These are phyloP conservation scores for Motacilla alba DNA, from an alignment of 2,113 vertebrate genomes.

Conservation along the genomic window DNA sequence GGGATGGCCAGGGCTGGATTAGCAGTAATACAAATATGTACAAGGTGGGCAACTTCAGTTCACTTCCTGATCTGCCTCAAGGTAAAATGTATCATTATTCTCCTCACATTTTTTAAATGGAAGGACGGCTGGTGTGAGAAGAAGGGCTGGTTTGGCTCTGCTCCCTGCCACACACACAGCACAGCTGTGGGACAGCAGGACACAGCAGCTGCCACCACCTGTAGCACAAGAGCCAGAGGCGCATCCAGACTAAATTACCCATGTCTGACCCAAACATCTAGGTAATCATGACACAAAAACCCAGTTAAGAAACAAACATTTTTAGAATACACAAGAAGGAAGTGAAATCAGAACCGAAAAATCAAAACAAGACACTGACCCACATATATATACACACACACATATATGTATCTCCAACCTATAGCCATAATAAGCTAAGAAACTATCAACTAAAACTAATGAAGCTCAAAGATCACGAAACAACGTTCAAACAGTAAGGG, in stretches of 20 bases:
- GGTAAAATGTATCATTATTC: neutral
- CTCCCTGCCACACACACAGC: neutral
- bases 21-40: neutral
- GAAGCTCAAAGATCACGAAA: neutral
- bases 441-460: neutral
- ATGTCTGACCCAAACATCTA: neutral
- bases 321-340: neutral
- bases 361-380: neutral
- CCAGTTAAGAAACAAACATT: neutral
- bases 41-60: neutral
- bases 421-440: neutral
- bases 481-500: neutral
- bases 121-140: accelerated
- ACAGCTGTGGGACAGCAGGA: neutral
- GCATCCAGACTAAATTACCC: neutral
- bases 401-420: neutral
- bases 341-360: neutral
- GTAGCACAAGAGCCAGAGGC: neutral
- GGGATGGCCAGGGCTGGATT: neutral
- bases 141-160: neutral
- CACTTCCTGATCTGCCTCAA: neutral
- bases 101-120: neutral
- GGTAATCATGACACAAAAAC: neutral
- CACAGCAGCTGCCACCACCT: neutral
- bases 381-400: neutral